Percentiles rank a stretch among this genome's conserved stretches.
Conservation (phyloP, 1,140 invertebrate genomes). For the Drosophila dunni region DNA sequence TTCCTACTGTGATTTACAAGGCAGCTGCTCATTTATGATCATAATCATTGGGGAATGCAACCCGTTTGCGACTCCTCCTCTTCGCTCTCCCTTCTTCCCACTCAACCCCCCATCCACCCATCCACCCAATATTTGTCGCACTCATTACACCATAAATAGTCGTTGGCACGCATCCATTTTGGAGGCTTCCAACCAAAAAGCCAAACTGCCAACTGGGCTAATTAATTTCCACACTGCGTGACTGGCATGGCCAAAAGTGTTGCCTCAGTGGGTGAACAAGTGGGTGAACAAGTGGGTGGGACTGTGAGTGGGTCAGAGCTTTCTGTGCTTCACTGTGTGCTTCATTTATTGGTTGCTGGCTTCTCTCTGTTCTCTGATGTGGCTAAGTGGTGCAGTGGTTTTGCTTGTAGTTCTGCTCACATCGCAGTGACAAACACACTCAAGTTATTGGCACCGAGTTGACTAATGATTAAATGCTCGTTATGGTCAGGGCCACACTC, state of each 20-base stretch:
- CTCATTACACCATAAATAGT: constrained; percentile 19
- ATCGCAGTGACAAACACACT: constrained; percentile 2
- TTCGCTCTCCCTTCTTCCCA: neutral
- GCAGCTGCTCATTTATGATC: constrained; percentile 19
- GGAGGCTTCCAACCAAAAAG: constrained; percentile 20
- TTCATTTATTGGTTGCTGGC: too few relatives aligned
- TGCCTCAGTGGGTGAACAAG: neutral
- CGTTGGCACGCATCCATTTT: constrained; percentile 31
- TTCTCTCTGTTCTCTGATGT: neutral
- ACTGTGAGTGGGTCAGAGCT: neutral
- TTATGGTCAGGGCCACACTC: constrained; percentile 5
- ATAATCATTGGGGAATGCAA: constrained; percentile 2
- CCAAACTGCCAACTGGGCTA: constrained; percentile 71
- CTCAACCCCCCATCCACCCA: neutral
- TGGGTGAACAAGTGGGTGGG: neutral
- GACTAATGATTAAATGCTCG: constrained; percentile 34
- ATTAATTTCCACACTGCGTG: constrained; percentile 74
- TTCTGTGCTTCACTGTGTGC: too few relatives aligned
- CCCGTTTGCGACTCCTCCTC: neutral
- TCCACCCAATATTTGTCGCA: neutral
- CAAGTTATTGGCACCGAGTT: constrained; percentile 24
- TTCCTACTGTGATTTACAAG: constrained; percentile 19
- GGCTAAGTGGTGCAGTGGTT: neutral
- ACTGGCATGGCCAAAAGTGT: constrained; percentile 59
- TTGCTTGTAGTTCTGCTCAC: neutral